Base-by-base conservation (phyloP, 2,888 invertebrate genomes). In the Merodon equestris region DNA sequence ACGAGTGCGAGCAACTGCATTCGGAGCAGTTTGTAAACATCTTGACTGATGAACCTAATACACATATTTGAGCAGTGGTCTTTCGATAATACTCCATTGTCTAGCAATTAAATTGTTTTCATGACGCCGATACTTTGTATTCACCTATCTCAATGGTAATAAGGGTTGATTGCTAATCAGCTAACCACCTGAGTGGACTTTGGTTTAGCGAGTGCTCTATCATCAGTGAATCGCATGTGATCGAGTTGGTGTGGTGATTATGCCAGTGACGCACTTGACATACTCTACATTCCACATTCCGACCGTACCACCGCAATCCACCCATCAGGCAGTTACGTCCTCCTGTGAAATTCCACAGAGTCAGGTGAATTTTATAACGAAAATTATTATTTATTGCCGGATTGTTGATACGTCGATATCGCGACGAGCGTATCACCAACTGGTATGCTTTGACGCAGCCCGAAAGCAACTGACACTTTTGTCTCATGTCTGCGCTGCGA, bases 171-270 rank as follows among this genome's bases (percentile, higher is more conserved):
- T 51, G 13, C 12, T 10, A 40, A 40, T 10, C 40, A 3, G 1
- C 40, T 40, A n/a, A 40, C 40, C 40, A 40, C 40, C 10, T n/a
- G 40, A 40, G 3, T 40, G 40, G 40, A 40, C 40, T 40, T 40
- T 40, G 40, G 9, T 10, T 40, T 40, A 27, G 27, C 7, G 27
- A 27, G 27, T 7, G 27, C 27, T 2, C 3, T 5, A 34, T n/a
- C 9, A 14, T 51, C 10, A 10, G 38, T 40, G 7, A 53, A 14
- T 14, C 14, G 54, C 56, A 60, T 54, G 57, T 61, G 50, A 48
- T 64, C 51, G 17, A 47, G 57, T 36, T 58, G 40, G 36, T 40
- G n/a, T 61, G 27, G 57, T 42, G 70, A 70, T 64, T 70, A 64
- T 3, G 27, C 3, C 27, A 27, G 27, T 27, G 27, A 27, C 27